These are phyloP conservation scores for Gobiocypris rarus DNA, from an alignment of 2,113 vertebrate species.

Conservation along the genomic window DNA sequence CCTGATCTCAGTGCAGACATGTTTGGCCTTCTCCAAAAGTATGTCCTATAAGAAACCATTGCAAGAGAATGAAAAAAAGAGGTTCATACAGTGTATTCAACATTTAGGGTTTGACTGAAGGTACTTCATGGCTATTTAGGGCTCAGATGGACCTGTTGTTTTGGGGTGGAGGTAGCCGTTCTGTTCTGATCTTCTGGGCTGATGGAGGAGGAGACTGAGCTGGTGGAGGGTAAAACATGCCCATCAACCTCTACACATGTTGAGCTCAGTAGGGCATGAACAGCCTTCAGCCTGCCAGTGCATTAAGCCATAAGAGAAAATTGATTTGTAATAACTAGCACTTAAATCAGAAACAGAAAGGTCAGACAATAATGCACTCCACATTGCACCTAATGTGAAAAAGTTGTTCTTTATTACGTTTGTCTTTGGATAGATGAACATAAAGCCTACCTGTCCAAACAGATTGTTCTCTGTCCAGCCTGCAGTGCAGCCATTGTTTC, in stretches of 20 bases:
- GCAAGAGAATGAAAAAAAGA: not conserved
- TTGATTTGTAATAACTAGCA: not conserved
- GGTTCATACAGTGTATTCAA: not conserved
- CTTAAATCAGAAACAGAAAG: not conserved
- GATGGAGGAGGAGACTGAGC: not conserved
- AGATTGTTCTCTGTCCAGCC: conserved; percentile 54
- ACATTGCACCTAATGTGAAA: not conserved
- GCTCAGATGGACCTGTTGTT: conserved; percentile 30
- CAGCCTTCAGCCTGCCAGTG: conserved; percentile 51
- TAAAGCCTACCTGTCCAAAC: conserved; percentile 52
- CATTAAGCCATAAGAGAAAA: not conserved
- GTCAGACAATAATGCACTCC: not conserved
- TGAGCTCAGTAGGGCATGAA: conserved; percentile 58
- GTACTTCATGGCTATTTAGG: not conserved
- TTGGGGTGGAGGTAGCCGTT: not conserved
- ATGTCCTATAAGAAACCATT: conserved; percentile 53
- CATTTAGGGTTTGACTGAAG: not conserved
- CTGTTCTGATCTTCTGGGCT: not conserved
- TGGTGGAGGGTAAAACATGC: not conserved
- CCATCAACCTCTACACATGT: conserved; percentile 44
- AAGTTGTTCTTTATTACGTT: not conserved
- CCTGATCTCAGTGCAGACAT: conserved; percentile 78
- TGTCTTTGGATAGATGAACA: not conserved
- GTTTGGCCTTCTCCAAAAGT: conserved; percentile 72
- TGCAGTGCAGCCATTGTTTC: conserved; percentile 35